Evolutionary conservation across 2,113 vertebrate species (phyloP).

Genomic region (Oreotrochilus melanogaster): DNA sequence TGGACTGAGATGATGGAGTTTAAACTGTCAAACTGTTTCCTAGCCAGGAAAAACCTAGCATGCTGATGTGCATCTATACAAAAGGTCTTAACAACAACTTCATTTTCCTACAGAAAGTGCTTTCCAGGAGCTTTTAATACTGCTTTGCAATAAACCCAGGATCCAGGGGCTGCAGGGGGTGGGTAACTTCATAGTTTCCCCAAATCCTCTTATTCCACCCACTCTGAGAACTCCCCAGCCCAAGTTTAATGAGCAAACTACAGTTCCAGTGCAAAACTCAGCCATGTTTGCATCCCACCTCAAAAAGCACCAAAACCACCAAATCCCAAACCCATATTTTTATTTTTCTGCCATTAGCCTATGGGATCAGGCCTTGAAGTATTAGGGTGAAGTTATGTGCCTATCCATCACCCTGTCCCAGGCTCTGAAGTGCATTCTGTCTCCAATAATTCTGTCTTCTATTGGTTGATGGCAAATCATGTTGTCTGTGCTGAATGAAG

Average conservation of each 20-base stretch:
- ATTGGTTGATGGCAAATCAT: neutral
- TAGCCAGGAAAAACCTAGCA: neutral
- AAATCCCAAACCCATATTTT: neutral
- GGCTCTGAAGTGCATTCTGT: neutral
- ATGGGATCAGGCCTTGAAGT: neutral
- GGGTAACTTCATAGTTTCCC: neutral
- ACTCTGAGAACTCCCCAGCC: neutral
- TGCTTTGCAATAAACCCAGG: neutral
- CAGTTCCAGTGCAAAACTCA: neutral
- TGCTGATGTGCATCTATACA: neutral
- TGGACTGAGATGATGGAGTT: neutral
- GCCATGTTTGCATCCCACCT: neutral
- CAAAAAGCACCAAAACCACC: neutral
- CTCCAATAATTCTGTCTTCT: neutral
- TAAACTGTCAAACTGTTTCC: neutral
- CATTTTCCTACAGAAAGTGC: neutral
- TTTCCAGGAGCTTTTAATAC: slow-evolving; percentile 17
- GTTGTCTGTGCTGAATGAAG: neutral
- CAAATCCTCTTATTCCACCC: slow-evolving; percentile 36
- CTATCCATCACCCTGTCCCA: neutral
- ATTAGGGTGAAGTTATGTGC: neutral
- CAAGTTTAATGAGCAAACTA: neutral
- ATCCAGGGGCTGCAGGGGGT: neutral
- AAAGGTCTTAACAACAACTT: neutral
- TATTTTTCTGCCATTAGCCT: neutral